Evolutionary conservation across 1,140 invertebrate genomes (phyloP).

Genomic region (Drosophila pachea): DNA sequence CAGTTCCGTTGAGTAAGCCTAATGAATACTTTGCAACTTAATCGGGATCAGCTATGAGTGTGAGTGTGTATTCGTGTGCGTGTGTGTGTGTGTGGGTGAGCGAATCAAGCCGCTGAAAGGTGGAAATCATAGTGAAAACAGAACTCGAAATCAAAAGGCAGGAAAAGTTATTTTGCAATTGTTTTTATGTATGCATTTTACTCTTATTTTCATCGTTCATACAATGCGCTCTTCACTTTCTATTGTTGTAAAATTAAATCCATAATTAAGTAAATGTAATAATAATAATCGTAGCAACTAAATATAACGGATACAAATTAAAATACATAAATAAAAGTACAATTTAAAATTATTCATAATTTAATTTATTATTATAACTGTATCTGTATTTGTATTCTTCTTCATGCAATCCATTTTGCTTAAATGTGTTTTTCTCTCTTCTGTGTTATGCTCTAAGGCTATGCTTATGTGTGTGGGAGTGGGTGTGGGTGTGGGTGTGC

Average conservation of each 20-base stretch:
- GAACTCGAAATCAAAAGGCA: conserved; percentile 63
- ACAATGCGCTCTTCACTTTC: conserved; percentile 45
- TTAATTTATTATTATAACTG: conserved; percentile 59
- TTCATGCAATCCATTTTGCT: no score
- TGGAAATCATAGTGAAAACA: conserved; percentile 38
- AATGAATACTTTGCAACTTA: conserved; percentile 24
- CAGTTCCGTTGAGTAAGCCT: conserved; percentile 57
- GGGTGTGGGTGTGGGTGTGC: conserved; percentile 4
- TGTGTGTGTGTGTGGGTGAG: conserved; percentile 6
- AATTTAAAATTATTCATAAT: conserved; percentile 67
- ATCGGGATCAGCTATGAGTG: not conserved
- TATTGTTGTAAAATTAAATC: conserved; percentile 65
- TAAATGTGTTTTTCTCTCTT: conserved; percentile 44
- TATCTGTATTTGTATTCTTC: conserved; percentile 44
- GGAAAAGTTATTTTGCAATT: conserved; percentile 56
- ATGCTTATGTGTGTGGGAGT: conserved; percentile 16
- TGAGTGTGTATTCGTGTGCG: not conserved
- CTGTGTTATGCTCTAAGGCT: conserved; percentile 1
- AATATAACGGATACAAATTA: conserved; percentile 74
- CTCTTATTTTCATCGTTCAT: conserved; percentile 58
- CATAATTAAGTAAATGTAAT: conserved; percentile 76
- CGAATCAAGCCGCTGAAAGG: conserved; percentile 22
- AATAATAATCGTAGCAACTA: conserved; percentile 70
- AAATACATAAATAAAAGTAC: conserved; percentile 73
- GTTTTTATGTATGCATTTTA: conserved; percentile 71